Base-by-base conservation (phyloP, 2,113 vertebrate genomes). In the Ageneiosus marmoratus region DNA sequence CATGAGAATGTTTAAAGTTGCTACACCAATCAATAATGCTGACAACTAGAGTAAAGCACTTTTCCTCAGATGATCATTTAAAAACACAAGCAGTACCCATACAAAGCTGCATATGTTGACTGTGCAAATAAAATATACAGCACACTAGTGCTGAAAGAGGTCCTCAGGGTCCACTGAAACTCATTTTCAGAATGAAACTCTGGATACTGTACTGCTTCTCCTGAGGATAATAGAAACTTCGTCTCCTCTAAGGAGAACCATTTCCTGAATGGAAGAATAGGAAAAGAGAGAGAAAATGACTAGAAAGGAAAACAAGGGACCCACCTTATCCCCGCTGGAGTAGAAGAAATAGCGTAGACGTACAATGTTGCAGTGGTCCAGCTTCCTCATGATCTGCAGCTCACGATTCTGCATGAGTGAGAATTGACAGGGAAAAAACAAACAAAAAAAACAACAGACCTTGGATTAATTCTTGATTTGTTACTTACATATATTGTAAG, bases 311-410 rank as follows among this genome's bases (percentile, higher is more conserved):
- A 20, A n/a, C 32, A 70, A 44, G 34, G 37, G 32, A 48, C 94
- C 89, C 91, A 97, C 96, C 96, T 97, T 97, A 84, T 97, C 96
- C 89, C 96, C 96, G 20, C 95, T 97, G 1, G 96, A 97, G 91
- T 97, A 97, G 92, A 96, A 97, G 94, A 97, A 97, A 84, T 96
- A 97, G 82, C 96, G 96, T 89, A 97, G 94, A 87, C 96, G 94
- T 78, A 96, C 96, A 86, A 97, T 96, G 91, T 97, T 97, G 93
- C 96, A 97, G 87, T 97, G 96, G 93, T 97, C 96, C 91, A 96
- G 78, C 87, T 97, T 97, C 86, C 96, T 95, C 96, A 97, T 97
- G 87, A 97, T 97, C 90, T 97, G 96, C 80, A 97, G 94, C 88
- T 97, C 96, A 89, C 96, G 95, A 88, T 97, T 97, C 96, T 97